Percentiles rank a stretch among this genome's conserved stretches.
phyloP scores from a whole-genome alignment of 2,797 vertebrate genomes.

The Rousettus madagascariensis region DNA sequence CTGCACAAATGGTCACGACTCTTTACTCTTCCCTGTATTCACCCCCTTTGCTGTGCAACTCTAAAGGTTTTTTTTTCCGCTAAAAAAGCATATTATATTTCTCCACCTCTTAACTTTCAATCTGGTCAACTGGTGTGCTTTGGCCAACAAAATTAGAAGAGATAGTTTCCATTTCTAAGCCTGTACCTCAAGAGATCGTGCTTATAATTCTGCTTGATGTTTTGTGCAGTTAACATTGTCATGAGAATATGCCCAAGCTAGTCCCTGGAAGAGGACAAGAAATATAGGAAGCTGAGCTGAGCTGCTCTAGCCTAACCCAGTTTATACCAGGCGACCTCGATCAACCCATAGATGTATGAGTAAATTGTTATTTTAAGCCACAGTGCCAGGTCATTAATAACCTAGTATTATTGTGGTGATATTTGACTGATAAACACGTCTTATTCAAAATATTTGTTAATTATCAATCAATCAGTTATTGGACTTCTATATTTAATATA shows the following conservation, averaged over 20 bases:
- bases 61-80: neutral
- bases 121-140: neutral
- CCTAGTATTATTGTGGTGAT: neutral
- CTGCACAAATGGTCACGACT: neutral
- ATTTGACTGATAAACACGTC: neutral
- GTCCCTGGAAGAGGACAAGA: neutral
- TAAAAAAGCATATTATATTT: neutral
- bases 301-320: too few relatives aligned
- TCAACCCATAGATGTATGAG: neutral
- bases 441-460: slow-evolving; percentile 4
- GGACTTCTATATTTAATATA: neutral
- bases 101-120: neutral
- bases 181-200: neutral
- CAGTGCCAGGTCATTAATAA: neutral
- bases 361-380: neutral
- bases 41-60: neutral
- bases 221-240: neutral
- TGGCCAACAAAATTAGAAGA: neutral
- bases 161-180: neutral
- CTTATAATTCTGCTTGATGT: neutral
- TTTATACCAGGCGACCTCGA: neutral
- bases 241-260: neutral
- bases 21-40: neutral
- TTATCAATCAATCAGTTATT: neutral
- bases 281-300: neutral